Percentiles rank a stretch among this genome's conserved stretches.
phyloP scores from a whole-genome alignment of 2,888 invertebrate species.

The Tholera decimalis region DNA sequence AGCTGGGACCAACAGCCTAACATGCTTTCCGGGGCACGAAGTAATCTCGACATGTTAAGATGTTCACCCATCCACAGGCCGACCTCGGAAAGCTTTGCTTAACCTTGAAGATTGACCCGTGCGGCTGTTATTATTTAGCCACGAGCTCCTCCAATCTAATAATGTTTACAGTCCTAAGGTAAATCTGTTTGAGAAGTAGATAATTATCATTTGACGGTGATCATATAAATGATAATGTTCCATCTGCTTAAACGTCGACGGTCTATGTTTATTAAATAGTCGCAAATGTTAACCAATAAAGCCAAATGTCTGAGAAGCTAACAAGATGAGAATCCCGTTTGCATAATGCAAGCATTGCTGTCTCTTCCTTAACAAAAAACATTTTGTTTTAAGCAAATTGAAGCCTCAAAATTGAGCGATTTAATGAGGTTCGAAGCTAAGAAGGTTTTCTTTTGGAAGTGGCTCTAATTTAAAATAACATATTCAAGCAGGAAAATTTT shows the following conservation, averaged over 20 bases:
- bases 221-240: background rate
- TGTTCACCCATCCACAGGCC: too few species aligned
- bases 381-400: conserved; percentile 60
- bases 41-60: too few species aligned
- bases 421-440: conserved; percentile 64
- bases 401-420: conserved; percentile 47
- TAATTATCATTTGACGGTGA: too few species aligned
- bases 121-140: too few species aligned
- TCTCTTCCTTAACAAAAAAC: conserved; percentile 52
- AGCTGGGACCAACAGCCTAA: too few species aligned
- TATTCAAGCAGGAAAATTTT: conserved; percentile 37
- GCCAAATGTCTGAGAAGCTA: conserved; percentile 45
- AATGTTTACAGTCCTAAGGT: too few species aligned
- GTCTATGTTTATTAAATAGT: conserved; percentile 21
- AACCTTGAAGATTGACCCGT: too few species aligned
- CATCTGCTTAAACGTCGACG: background rate
- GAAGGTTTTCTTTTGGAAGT: conserved; percentile 49
- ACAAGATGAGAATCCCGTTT: conserved; percentile 65
- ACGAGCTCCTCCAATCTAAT: too few species aligned
- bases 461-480: conserved; percentile 57
- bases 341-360: conserved; percentile 70
- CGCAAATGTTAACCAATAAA: conserved; percentile 44
- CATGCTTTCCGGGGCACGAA: too few species aligned
- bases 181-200: too few species aligned
- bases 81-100: too few species aligned